phyloP scores from a whole-genome alignment of 2,113 vertebrate genomes.

The Oreochromis niloticus region DNA sequence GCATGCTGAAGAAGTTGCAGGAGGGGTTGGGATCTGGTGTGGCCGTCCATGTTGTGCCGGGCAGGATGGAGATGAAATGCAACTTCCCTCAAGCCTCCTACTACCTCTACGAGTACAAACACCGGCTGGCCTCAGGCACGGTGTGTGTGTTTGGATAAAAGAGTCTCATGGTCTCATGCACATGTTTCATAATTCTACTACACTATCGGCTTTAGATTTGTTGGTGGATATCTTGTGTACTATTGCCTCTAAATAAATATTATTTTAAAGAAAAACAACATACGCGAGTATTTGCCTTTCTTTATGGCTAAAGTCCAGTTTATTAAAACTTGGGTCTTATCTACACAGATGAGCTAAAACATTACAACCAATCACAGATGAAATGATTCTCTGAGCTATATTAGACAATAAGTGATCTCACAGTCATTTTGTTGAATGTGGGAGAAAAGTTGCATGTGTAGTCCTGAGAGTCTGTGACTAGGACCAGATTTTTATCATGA shows the following conservation, averaged over 20 bases:
- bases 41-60: constrained; percentile 67
- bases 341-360: background rate
- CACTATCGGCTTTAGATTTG: background rate
- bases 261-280: background rate
- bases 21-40: constrained; percentile 62
- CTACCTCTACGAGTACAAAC: constrained; percentile 72
- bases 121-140: constrained; percentile 70
- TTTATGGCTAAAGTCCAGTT: background rate
- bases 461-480: background rate
- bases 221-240: background rate
- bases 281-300: background rate
- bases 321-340: background rate
- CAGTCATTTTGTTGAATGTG: background rate
- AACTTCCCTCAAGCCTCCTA: constrained; percentile 68
- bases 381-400: background rate
- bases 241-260: background rate
- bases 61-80: constrained; percentile 67
- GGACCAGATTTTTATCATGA: background rate
- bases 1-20: constrained; percentile 69
- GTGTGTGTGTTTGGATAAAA: constrained; percentile 69
- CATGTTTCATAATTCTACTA: background rate
- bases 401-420: background rate
- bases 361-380: background rate
- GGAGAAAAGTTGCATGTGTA: background rate
- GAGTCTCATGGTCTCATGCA: background rate